Percentiles rank a stretch among this genome's conserved stretches.
These are phyloP conservation scores for Bujurquina vittata DNA, from an alignment of 2,113 vertebrate genomes.

Conservation along the genomic window DNA sequence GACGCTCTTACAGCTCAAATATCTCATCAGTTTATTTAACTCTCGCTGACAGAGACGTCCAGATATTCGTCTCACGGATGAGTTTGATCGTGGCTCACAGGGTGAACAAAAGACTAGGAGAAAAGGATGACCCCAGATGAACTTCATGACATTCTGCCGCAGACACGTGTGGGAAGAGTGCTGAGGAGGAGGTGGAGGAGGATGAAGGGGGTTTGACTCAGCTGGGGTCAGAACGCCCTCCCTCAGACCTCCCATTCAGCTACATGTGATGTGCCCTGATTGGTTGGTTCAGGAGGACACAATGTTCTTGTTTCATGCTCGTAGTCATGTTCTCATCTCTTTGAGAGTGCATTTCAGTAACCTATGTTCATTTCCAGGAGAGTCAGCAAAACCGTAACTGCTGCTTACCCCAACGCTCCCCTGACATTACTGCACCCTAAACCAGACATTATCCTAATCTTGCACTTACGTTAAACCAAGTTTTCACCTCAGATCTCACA, in stretches of 20 bases:
- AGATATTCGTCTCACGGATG: not conserved
- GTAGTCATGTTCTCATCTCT: not conserved
- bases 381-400: constrained; percentile 1
- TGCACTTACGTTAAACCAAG: not conserved
- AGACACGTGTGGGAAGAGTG: not conserved
- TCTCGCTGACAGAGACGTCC: not conserved
- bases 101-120: not conserved
- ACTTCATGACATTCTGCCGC: not conserved
- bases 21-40: not conserved
- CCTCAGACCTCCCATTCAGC: not conserved
- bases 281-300: constrained; percentile 30
- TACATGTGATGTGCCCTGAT: not conserved
- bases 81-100: not conserved
- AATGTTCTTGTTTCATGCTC: constrained; percentile 16
- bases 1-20: not conserved
- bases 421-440: not conserved
- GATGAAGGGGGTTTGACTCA: not conserved
- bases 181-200: not conserved
- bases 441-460: not conserved
- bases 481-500: not conserved
- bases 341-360: not conserved
- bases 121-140: not conserved
- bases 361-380: not conserved
- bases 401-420: not conserved
- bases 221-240: not conserved